Evolutionary conservation across 53 echinoderm and acorn worm genomes (phyloP).

Genomic region (Holothuria scabra): DNA sequence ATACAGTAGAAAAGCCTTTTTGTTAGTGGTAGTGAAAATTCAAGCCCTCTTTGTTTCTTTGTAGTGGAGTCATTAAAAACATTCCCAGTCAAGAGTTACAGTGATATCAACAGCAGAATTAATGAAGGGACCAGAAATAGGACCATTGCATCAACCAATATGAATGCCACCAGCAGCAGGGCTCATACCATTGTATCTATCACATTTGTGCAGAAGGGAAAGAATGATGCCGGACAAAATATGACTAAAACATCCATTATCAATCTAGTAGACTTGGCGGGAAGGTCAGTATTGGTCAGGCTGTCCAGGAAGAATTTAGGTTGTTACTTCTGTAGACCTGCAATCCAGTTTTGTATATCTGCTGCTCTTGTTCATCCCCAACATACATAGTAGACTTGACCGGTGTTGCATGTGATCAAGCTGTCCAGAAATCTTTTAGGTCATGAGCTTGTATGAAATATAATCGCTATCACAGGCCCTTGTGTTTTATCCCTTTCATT

Average conservation of each 20-base stretch:
- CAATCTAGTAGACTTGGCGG: conserved; percentile 94
- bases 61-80: conserved; percentile 77
- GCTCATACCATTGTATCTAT: conserved; percentile 98
- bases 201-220: conserved; percentile 87
- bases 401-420: no score
- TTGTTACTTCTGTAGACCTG: no score
- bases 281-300: conserved; percentile 69
- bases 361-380: no score
- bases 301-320: no score
- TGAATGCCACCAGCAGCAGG: conserved; percentile 99
- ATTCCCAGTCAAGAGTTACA: conserved; percentile 92
- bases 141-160: conserved; percentile 95
- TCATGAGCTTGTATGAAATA: no score
- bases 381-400: no score
- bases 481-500: no score
- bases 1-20: no score
- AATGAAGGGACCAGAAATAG: conserved; percentile 96
- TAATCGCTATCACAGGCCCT: no score
- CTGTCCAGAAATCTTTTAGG: no score
- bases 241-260: conserved; percentile 99
- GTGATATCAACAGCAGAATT: conserved; percentile 85
- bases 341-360: no score
- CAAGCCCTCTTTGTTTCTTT: not conserved
- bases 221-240: conserved; percentile 85
- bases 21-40: not conserved